These are phyloP conservation scores for Charanyca ferruginea DNA, from an alignment of 2,888 invertebrate genomes.

Conservation along the genomic window DNA sequence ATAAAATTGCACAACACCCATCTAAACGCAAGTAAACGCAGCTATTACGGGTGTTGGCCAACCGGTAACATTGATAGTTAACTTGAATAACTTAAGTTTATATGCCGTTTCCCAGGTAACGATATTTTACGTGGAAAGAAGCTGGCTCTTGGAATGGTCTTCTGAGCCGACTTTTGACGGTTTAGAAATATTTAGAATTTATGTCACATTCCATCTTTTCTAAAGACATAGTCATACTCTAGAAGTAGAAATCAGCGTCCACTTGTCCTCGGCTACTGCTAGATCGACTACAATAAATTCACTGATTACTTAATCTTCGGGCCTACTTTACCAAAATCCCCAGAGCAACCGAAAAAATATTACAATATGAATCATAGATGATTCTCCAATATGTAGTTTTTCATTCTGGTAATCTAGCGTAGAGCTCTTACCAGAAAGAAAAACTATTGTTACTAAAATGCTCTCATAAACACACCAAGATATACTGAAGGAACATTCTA, in stretches of 20 bases:
- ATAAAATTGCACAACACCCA: constrained; percentile 45
- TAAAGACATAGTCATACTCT: background rate
- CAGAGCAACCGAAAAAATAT: background rate
- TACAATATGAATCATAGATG: background rate
- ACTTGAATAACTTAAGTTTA: constrained; percentile 41
- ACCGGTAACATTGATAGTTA: constrained; percentile 43
- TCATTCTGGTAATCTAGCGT: too few relatives aligned
- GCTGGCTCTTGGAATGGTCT: constrained; percentile 8
- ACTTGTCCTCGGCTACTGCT: background rate
- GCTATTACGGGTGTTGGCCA: constrained; percentile 43
- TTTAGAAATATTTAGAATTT: constrained; percentile 1
- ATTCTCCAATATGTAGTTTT: background rate
- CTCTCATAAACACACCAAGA: constrained; percentile 8
- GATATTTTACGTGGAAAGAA: constrained; percentile 41
- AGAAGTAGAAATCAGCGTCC: constrained; percentile 10
- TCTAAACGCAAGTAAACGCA: constrained; percentile 35
- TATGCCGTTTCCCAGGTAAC: constrained; percentile 26
- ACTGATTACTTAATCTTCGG: background rate
- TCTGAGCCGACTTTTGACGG: background rate
- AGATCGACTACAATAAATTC: background rate
- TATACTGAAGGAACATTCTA: constrained; percentile 19
- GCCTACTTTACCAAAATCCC: background rate
- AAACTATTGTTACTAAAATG: constrained; percentile 1
- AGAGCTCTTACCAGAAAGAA: background rate
- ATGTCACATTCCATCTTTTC: background rate